phyloP scores from a whole-genome alignment of 37 sponge, comb jelly and placozoan species.

The Chondrilla cf. caribensis region DNA sequence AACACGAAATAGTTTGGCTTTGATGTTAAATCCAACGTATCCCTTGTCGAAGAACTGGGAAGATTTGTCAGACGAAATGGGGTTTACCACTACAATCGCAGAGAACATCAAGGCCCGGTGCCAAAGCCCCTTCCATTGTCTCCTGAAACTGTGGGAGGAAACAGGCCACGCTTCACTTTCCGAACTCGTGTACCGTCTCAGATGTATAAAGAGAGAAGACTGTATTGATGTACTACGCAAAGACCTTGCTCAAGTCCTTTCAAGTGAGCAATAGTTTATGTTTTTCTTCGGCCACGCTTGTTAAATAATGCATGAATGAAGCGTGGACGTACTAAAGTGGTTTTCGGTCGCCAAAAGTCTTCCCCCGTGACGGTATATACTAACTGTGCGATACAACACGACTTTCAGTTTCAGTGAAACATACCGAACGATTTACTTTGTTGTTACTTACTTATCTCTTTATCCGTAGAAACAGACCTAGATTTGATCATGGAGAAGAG shows the following conservation, averaged over 20 bases:
- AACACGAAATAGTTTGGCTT: neutral
- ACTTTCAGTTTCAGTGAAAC: too few relatives aligned
- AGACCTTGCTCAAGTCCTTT: neutral
- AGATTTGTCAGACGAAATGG: slow-evolving; percentile 17
- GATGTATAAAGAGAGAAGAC: neutral
- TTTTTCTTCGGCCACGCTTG: too few relatives aligned
- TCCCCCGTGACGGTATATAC: too few relatives aligned
- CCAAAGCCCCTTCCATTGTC: neutral
- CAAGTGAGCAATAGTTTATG: neutral
- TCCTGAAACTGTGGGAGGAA: neutral
- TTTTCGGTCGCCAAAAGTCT: too few relatives aligned
- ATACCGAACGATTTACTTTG: too few relatives aligned
- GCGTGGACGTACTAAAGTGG: too few relatives aligned
- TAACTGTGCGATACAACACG: too few relatives aligned
- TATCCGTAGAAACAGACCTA: neutral
- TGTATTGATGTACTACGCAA: neutral
- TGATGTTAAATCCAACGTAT: neutral
- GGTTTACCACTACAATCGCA: neutral
- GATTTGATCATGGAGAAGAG: neutral
- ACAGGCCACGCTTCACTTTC: neutral
- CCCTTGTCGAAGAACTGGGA: neutral
- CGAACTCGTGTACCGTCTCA: neutral
- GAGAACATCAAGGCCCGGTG: neutral
- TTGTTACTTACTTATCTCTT: neutral
- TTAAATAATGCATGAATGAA: too few relatives aligned